Conservation (phyloP, 2,797 vertebrate species). For the Rousettus madagascariensis region DNA sequence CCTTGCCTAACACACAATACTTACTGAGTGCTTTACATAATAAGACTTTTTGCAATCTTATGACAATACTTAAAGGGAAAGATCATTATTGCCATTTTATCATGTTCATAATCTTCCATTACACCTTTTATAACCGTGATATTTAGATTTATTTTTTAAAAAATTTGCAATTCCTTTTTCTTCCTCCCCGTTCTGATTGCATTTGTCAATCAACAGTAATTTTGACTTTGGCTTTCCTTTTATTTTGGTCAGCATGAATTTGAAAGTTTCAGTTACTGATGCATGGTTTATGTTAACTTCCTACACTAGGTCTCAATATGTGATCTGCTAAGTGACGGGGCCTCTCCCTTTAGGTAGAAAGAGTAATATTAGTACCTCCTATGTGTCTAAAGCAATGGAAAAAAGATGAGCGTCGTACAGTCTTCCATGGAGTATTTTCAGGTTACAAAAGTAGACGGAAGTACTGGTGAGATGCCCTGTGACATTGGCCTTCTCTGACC, state of each 20-base stretch:
- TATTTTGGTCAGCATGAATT: neutral
- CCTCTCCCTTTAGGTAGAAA: neutral
- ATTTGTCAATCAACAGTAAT: neutral
- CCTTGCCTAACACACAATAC: neutral
- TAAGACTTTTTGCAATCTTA: neutral
- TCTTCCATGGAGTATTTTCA: neutral
- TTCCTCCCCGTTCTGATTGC: neutral
- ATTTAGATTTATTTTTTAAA: neutral
- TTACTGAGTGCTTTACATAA: neutral
- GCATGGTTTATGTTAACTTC: constrained; percentile 3
- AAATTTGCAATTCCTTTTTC: neutral
- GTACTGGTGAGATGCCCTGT: neutral
- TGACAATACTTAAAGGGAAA: neutral
- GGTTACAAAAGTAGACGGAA: neutral
- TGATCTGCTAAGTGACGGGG: neutral
- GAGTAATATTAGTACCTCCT: neutral
- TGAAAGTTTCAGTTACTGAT: constrained; percentile 4
- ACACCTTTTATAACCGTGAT: neutral
- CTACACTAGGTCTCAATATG: neutral
- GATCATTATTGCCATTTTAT: neutral
- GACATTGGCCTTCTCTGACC: constrained; percentile 40
- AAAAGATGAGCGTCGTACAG: neutral
- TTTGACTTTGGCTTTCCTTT: neutral
- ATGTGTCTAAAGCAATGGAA: neutral
- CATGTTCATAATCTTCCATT: neutral